Conservation (phyloP, 2,797 vertebrate species). For the Typhlichthys subterraneus region DNA sequence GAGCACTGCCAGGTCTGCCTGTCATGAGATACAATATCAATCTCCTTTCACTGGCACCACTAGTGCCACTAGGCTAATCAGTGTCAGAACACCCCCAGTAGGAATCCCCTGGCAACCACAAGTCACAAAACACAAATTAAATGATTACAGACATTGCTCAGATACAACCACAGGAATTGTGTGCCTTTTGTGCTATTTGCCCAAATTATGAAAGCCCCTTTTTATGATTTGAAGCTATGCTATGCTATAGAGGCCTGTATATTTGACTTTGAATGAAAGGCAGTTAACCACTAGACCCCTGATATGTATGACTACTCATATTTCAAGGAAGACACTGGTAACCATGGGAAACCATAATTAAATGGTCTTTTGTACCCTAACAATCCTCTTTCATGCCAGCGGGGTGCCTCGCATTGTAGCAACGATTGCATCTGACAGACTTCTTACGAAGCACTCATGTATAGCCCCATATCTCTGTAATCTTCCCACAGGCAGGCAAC, state of each 20-base stretch:
- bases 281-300: slow-evolving; percentile 42
- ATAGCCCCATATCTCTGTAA: slow-evolving; percentile 25
- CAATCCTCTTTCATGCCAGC: slow-evolving; percentile 24
- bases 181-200: not conserved
- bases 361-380: slow-evolving; percentile 51
- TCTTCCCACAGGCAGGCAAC: slow-evolving; percentile 39
- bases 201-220: not conserved
- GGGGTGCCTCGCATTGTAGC: slow-evolving; percentile 23
- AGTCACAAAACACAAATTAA: slow-evolving; percentile 11
- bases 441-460: slow-evolving; percentile 29
- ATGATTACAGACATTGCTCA: slow-evolving; percentile 4
- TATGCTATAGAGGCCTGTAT: not conserved
- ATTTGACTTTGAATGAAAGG: not conserved
- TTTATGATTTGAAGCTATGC: slow-evolving; percentile 7
- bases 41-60: slow-evolving; percentile 34
- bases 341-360: slow-evolving; percentile 63
- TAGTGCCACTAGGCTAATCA: slow-evolving; percentile 27
- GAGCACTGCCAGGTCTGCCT: slow-evolving; percentile 36
- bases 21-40: slow-evolving; percentile 57
- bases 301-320: slow-evolving; percentile 60
- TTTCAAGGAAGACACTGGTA: slow-evolving; percentile 45
- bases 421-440: slow-evolving; percentile 44
- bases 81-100: slow-evolving; percentile 24
- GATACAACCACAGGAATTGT: not conserved
- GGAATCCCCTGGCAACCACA: not conserved